Conservation (phyloP, 2,113 vertebrate genomes). For the Cochlearius cochlearius region DNA sequence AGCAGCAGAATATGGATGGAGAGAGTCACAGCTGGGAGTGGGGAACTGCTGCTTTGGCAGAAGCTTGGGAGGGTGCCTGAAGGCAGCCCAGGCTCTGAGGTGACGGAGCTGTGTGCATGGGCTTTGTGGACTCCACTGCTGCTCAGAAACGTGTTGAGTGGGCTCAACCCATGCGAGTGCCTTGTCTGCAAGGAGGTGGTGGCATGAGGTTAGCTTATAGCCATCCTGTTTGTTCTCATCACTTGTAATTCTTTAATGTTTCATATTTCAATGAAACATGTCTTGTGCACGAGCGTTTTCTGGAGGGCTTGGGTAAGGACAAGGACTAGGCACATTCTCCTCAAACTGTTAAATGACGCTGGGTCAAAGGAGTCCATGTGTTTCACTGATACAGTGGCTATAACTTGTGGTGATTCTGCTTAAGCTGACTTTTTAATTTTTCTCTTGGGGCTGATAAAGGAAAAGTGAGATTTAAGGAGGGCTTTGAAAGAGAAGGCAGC, state of each 20-base stretch:
- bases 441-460: neutral
- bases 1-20: neutral
- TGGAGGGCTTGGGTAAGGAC: neutral
- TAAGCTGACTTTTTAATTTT: slow-evolving; percentile 4
- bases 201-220: neutral
- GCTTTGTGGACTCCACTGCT: neutral
- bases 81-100: neutral
- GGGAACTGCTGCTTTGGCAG: neutral
- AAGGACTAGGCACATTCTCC: neutral
- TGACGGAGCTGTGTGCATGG: rapidly evolving
- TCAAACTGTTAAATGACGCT: neutral
- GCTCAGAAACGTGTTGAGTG: neutral
- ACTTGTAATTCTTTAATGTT: neutral
- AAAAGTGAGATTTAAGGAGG: neutral
- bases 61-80: neutral
- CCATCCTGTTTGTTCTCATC: neutral
- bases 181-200: neutral
- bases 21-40: neutral
- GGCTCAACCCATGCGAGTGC: neutral
- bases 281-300: neutral
- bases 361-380: neutral
- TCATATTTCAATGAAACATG: neutral
- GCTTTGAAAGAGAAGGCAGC: neutral
- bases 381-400: neutral
- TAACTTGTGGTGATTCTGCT: neutral